Percentiles rank a stretch among this genome's conserved stretches.
Conservation (phyloP, 1,140 invertebrate species). For the Cyphomyrmex costatus region DNA sequence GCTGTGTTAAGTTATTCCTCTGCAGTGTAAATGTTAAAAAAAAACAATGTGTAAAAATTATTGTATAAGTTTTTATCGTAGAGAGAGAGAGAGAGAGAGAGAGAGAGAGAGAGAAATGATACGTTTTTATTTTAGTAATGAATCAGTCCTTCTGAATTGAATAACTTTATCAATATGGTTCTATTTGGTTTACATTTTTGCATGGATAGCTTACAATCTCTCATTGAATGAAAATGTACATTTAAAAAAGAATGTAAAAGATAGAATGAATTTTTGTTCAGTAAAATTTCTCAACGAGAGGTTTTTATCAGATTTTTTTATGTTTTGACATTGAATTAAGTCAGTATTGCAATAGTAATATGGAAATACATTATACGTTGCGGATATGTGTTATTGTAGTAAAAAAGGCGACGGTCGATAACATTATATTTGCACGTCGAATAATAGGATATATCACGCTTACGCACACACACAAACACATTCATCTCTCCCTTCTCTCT, state of each 20-base stretch:
- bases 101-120: no score
- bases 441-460: background rate
- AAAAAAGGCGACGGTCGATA: background rate
- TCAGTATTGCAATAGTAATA: background rate
- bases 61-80: background rate
- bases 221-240: background rate
- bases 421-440: constrained; percentile 7
- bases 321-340: constrained; percentile 18
- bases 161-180: background rate
- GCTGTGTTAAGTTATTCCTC: background rate
- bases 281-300: background rate
- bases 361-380: background rate
- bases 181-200: background rate
- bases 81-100: no score
- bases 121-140: background rate
- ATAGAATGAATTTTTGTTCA: constrained; percentile 4
- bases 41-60: background rate
- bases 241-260: background rate
- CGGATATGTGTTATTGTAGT: background rate
- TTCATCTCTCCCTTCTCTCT: background rate
- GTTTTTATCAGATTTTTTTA: background rate
- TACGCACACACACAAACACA: background rate
- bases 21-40: background rate
- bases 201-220: background rate
- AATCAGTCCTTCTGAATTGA: background rate